phyloP scores from a whole-genome alignment of 2,113 vertebrate species.

The Condylura cristata region DNA sequence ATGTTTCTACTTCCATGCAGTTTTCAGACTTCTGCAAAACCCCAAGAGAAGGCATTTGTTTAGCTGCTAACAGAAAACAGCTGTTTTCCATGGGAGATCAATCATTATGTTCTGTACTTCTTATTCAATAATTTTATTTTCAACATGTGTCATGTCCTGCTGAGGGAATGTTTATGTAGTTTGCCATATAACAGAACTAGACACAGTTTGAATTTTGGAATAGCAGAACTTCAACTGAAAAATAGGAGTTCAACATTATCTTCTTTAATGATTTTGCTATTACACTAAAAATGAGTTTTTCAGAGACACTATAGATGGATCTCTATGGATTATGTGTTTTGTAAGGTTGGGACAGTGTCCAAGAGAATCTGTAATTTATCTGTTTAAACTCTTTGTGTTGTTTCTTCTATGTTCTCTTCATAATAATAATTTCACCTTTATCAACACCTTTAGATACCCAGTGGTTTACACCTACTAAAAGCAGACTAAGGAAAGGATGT shows the following conservation, averaged over 20 bases:
- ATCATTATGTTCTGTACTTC: slow-evolving; percentile 68
- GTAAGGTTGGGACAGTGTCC: background rate
- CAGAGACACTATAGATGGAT: slow-evolving; percentile 2
- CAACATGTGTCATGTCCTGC: slow-evolving; percentile 69
- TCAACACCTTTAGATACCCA: background rate
- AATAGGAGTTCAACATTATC: slow-evolving; percentile 48
- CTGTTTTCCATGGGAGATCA: slow-evolving; percentile 77
- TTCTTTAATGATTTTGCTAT: slow-evolving; percentile 55
- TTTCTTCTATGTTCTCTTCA: background rate
- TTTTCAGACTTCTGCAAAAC: slow-evolving; percentile 38
- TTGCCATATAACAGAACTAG: slow-evolving; percentile 32
- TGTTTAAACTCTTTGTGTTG: background rate
- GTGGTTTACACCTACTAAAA: background rate
- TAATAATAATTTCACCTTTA: background rate
- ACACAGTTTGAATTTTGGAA: slow-evolving; percentile 55
- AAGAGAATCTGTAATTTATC: background rate
- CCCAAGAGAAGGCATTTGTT: slow-evolving; percentile 64
- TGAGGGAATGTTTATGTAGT: slow-evolving; percentile 67
- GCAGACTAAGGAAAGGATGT: background rate
- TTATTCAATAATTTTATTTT: slow-evolving; percentile 76
- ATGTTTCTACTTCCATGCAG: background rate
- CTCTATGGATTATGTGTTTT: background rate
- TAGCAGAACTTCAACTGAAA: background rate
- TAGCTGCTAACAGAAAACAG: slow-evolving; percentile 76
- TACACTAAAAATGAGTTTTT: slow-evolving; percentile 42